A percentile compares a stretch with the other conserved stretches of the same genome.
Conservation (phyloP, 2,888 invertebrate genomes). For the Brachypalpus laphriformis region DNA sequence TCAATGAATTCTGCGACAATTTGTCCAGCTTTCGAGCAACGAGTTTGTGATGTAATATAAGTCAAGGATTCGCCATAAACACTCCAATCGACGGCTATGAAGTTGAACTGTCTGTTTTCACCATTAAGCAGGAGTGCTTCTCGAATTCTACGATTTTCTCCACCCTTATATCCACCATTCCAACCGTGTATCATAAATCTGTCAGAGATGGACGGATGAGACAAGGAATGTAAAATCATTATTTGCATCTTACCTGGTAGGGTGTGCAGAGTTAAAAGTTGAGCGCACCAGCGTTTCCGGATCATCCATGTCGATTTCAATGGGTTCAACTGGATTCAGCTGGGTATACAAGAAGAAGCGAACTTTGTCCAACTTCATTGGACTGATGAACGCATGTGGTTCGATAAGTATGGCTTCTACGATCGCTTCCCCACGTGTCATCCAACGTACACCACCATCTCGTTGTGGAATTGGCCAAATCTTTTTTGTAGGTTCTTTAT, state of each 20-base stretch:
- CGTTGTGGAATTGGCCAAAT: slow-evolving; percentile 51
- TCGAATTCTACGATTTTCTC: slow-evolving; percentile 72
- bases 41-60: slow-evolving; percentile 83
- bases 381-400: background rate
- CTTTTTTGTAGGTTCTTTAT: background rate
- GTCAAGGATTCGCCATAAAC: slow-evolving; percentile 83
- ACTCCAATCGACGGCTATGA: slow-evolving; percentile 85
- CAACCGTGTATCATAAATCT: slow-evolving; percentile 61
- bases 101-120: slow-evolving; percentile 84
- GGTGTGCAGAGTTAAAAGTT: slow-evolving; percentile 27
- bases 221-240: background rate
- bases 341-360: slow-evolving; percentile 62
- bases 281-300: slow-evolving; percentile 18
- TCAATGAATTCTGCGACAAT: slow-evolving; percentile 73
- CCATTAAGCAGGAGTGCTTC: slow-evolving; percentile 84
- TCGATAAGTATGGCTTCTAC: slow-evolving; percentile 24
- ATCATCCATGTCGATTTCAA: slow-evolving; percentile 43
- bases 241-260: slow-evolving; percentile 27
- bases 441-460: slow-evolving; percentile 20
- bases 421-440: slow-evolving; percentile 32
- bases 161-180: slow-evolving; percentile 75
- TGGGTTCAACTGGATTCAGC: slow-evolving; percentile 36
- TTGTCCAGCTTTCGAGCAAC: slow-evolving; percentile 71
- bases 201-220: no score
- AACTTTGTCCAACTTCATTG: slow-evolving; percentile 37